A percentile compares a stretch with the other conserved stretches of the same genome.
phyloP scores from a whole-genome alignment of 2,888 invertebrate species.

The Spilosoma lubricipeda region DNA sequence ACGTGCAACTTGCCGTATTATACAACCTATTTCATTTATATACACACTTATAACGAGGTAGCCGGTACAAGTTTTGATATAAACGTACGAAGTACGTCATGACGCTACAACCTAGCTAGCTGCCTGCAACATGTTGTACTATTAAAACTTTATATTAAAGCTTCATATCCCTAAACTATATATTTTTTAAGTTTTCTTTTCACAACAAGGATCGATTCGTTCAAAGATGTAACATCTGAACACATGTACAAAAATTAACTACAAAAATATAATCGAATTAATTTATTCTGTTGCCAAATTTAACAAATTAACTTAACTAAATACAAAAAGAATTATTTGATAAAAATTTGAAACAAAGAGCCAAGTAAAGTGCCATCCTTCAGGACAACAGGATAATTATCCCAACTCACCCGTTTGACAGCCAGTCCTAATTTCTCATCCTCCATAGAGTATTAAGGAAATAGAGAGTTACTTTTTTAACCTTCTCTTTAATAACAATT shows the following conservation, averaged over 20 bases:
- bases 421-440: conserved; percentile 2
- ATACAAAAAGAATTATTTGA: not conserved
- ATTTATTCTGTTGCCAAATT: not conserved
- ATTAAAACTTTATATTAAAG: not conserved
- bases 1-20: conserved; percentile 20
- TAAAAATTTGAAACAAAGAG: not conserved
- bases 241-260: not conserved
- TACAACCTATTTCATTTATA: conserved; percentile 1
- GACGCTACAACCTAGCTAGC: not conserved
- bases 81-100: not conserved
- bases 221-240: not conserved
- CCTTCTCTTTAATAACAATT: not conserved
- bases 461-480: not conserved
- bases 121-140: not conserved
- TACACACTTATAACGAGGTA: not conserved
- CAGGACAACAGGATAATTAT: conserved; percentile 6
- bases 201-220: not conserved
- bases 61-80: not conserved
- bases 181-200: not conserved
- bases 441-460: not conserved
- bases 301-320: not conserved
- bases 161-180: not conserved
- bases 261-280: not conserved
- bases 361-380: conserved; percentile 2
- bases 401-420: conserved; percentile 8